Evolutionary conservation across 2,888 invertebrate species (phyloP), one percentile per base, ranked within the genome.

Genomic region (Ormyrus labotus): DNA sequence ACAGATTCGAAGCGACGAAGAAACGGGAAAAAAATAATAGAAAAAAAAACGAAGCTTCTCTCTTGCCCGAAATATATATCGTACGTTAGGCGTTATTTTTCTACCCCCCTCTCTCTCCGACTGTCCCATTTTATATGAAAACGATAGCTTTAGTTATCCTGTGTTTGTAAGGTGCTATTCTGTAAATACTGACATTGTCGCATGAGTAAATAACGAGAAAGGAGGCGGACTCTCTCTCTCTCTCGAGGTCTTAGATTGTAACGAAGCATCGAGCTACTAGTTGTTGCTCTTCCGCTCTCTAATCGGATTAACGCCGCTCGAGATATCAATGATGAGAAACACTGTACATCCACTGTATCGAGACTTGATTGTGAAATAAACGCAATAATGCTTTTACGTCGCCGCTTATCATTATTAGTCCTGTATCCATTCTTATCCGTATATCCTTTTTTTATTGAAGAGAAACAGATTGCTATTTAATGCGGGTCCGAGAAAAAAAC

Each of bases 171-270:
- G 84, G 84, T 84, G 84, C 84, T 84, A 83, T 81, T 82, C 78
- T 84, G 84, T 84, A 84, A 84, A 84, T 84, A 84, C 78, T 81
- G 83, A 83, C 61, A 74, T 57, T 67, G 73, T 73, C 70, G 81
- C 69, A 58, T 60, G 75, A 80, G 77, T 69, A 82, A 80, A 79
- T 75, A 74, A 81, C 73, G 61, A 69, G 60, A 73, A 8, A 70
- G 68, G 64, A 71, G 60, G n/a, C 45, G 47, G 11, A 8, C 48
- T 50, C 61, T 68, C 68, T 68, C 61, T 5, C 48, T 50, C 61
- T 68, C 68, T 68, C 61, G 13, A 63, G 61, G 50, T 51, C 64
- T 67, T 70, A 69, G 57, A n/a, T 68, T 72, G n/a, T 47, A 51
- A 61, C 45, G 45, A 58, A 68, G 45, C 64, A 9, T 61, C 67